phyloP scores from a whole-genome alignment of 2,797 vertebrate species.

The Columba guinea region DNA sequence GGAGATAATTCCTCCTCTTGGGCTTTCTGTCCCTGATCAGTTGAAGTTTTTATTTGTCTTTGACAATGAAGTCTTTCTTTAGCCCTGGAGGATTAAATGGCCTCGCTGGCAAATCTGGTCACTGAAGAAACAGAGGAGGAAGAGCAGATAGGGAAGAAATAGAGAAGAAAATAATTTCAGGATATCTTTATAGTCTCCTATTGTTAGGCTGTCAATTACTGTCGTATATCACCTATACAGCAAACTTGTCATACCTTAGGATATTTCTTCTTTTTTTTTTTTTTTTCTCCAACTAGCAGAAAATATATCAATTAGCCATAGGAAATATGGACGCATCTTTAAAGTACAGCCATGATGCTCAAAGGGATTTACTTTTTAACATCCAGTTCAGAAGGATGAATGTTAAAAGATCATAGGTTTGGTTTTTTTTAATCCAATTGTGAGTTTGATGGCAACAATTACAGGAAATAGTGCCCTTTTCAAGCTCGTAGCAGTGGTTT shows the following conservation, averaged over 20 bases:
- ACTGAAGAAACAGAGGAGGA: conserved; percentile 32
- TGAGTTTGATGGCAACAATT: background rate
- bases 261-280: background rate
- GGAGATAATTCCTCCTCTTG: conserved; percentile 40
- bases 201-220: conserved; percentile 51
- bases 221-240: background rate
- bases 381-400: background rate
- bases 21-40: conserved; percentile 57
- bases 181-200: background rate
- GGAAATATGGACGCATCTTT: background rate
- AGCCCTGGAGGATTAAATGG: conserved; percentile 48
- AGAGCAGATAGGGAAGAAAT: conserved; percentile 16
- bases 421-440: background rate
- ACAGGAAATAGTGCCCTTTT: background rate
- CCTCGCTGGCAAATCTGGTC: conserved; percentile 42
- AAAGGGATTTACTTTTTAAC: background rate
- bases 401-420: background rate
- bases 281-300: background rate
- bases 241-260: conserved; percentile 14
- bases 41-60: conserved; percentile 53
- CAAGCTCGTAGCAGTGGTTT: background rate
- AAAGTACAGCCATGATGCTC: background rate
- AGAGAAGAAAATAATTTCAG: conserved; percentile 31
- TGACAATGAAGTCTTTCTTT: conserved; percentile 46
- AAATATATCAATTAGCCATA: background rate